Evolutionary conservation across 2,113 vertebrate genomes (phyloP).

Genomic region (Brienomyrus longianalis): DNA sequence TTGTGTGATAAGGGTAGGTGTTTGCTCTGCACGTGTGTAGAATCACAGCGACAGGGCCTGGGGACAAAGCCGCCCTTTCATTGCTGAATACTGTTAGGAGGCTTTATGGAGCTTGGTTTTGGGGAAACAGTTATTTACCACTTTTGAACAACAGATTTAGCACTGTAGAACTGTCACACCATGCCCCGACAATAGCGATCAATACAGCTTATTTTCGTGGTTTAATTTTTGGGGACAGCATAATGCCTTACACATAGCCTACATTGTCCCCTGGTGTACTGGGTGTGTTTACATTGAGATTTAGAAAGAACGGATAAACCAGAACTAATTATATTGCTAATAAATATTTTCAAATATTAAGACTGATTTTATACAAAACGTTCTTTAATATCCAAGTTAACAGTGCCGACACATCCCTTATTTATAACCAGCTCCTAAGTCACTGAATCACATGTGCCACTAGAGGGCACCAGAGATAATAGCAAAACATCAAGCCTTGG

Average conservation of each 20-base stretch:
- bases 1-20: background rate
- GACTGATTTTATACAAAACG: background rate
- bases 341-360: background rate
- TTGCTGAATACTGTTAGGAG: background rate
- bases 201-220: background rate
- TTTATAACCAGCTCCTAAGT: background rate
- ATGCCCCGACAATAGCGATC: too few species aligned
- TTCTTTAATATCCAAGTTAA: background rate
- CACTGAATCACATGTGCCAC: background rate
- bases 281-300: background rate
- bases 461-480: background rate
- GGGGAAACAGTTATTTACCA: background rate
- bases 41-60: background rate
- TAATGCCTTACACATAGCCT: background rate
- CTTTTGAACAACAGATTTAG: background rate
- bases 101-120: background rate
- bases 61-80: background rate
- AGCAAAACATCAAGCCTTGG: background rate
- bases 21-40: background rate
- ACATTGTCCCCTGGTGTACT: background rate
- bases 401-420: background rate
- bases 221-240: background rate
- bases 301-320: too few species aligned
- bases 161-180: background rate
- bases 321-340: background rate